Evolutionary conservation across 2,113 vertebrate species (phyloP).

Genomic region (Ginglymostoma cirratum): DNA sequence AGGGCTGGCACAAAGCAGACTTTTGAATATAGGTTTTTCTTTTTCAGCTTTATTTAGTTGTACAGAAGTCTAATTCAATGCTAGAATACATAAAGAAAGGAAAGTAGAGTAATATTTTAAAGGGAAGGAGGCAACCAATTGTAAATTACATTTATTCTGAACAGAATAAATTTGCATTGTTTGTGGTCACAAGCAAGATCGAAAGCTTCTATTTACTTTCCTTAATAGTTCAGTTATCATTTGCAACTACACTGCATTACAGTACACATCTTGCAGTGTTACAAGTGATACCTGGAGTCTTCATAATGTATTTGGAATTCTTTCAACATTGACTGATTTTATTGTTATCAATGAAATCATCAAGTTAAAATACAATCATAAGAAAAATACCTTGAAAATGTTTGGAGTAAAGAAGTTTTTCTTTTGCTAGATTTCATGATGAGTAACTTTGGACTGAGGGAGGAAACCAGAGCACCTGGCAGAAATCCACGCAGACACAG

Average conservation of each 20-base stretch:
- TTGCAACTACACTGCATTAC: neutral
- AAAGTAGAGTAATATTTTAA: neutral
- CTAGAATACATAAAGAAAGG: neutral
- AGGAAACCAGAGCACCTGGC: too few species aligned
- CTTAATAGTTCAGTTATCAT: neutral
- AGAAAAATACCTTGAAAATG: neutral
- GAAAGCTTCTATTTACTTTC: neutral
- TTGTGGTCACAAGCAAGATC: neutral
- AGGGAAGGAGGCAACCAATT: neutral
- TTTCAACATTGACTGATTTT: neutral
- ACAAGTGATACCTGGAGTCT: neutral
- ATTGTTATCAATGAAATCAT: neutral
- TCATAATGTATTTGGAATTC: neutral
- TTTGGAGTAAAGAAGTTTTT: neutral
- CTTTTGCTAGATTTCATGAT: neutral
- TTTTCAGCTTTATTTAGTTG: neutral
- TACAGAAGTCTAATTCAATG: neutral
- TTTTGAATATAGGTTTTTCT: neutral
- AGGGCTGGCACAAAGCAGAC: neutral
- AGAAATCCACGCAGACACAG: too few species aligned
- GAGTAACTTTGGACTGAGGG: too few species aligned
- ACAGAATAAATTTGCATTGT: conserved; percentile 14
- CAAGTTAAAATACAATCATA: neutral
- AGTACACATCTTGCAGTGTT: neutral
- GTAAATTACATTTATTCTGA: neutral